These are phyloP conservation scores for Trichonephila clavipes DNA, from an alignment of 1,140 invertebrate species.

Conservation along the genomic window DNA sequence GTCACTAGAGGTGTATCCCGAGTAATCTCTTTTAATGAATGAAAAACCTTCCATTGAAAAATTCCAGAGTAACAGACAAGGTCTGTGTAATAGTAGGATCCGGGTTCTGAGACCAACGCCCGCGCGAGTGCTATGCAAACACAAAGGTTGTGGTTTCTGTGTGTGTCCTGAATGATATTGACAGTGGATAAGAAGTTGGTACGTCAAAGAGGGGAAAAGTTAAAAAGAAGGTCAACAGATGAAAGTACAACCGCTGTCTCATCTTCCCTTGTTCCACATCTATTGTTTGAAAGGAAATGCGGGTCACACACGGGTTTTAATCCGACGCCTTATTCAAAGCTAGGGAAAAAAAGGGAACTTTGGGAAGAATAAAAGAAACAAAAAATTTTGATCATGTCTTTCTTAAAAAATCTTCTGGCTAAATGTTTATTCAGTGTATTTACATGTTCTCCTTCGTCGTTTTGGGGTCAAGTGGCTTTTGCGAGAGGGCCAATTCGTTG, in stretches of 20 bases:
- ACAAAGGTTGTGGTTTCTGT: background rate
- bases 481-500: conserved; percentile 51
- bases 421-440: conserved; percentile 45
- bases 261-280: conserved; percentile 55
- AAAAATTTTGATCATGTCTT: background rate
- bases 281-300: conserved; percentile 64
- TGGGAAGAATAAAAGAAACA: background rate
- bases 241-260: conserved; percentile 57
- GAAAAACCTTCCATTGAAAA: background rate
- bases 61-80: background rate
- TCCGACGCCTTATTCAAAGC: conserved; percentile 40
- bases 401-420: conserved; percentile 13
- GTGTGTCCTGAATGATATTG: conserved; percentile 33
- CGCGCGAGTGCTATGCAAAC: background rate
- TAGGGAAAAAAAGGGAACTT: conserved; percentile 31
- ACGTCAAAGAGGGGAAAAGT: background rate
- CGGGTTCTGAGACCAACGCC: background rate
- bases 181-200: background rate
- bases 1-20: background rate
- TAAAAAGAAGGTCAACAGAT: conserved; percentile 51
- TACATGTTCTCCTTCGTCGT: background rate
- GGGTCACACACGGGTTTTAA: conserved; percentile 32
- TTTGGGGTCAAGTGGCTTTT: conserved; percentile 36
- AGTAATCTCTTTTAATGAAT: conserved; percentile 3
- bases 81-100: background rate